Percentiles rank a stretch among this genome's conserved stretches.
Conservation (phyloP, 2,888 invertebrate genomes). For the Epiblema foenella region DNA sequence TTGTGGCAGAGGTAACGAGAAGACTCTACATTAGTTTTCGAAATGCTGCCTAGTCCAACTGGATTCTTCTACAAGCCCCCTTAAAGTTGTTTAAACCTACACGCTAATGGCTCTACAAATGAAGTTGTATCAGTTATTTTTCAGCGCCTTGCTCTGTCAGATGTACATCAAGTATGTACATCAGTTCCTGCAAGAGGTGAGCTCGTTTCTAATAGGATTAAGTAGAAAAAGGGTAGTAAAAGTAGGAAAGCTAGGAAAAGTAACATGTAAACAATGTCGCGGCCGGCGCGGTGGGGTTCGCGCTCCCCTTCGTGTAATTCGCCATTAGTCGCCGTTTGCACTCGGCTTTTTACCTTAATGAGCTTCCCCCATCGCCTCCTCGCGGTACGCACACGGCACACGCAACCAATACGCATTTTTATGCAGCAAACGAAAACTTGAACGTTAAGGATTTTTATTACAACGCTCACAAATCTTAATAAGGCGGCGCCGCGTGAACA, state of each 20-base stretch:
- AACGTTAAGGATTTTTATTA: constrained; percentile 50
- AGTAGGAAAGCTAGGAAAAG: constrained; percentile 40
- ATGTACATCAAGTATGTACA: too few species aligned
- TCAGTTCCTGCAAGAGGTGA: too few species aligned
- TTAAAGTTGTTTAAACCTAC: too few species aligned
- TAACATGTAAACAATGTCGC: constrained; percentile 45
- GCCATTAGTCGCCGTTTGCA: constrained; percentile 84
- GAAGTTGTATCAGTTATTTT: not conserved
- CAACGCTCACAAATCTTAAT: constrained; percentile 39
- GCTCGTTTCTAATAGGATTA: not conserved
- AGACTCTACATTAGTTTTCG: too few species aligned
- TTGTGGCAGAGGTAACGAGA: too few species aligned
- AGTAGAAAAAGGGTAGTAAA: not conserved
- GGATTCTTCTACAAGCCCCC: too few species aligned
- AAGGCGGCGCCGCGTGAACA: constrained; percentile 24
- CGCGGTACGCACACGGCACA: constrained; percentile 73
- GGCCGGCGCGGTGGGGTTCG: constrained; percentile 50
- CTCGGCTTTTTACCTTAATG: constrained; percentile 85
- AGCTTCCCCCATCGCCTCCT: constrained; percentile 73
- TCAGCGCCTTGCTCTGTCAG: not conserved
- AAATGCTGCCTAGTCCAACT: too few species aligned
- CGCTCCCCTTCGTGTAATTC: constrained; percentile 83
- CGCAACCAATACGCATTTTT: constrained; percentile 79
- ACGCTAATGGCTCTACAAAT: not conserved
- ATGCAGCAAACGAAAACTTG: constrained; percentile 66